Percentiles rank a stretch among this genome's conserved stretches.
These are phyloP conservation scores for Limanda limanda DNA, from an alignment of 2,113 vertebrate species.

Conservation along the genomic window DNA sequence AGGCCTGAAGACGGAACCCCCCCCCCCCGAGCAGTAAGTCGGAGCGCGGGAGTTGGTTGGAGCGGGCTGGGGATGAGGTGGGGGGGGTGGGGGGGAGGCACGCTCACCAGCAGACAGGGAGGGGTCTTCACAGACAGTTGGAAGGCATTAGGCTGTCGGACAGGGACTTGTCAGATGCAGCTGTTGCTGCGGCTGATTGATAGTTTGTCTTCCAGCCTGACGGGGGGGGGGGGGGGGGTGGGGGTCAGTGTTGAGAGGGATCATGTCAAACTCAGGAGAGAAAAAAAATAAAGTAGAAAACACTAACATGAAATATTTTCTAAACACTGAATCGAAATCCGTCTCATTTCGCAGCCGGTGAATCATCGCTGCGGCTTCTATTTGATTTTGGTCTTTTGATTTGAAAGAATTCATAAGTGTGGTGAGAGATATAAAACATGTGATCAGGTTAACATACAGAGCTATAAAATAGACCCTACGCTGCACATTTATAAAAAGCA, in stretches of 20 bases:
- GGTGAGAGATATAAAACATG: constrained; percentile 58
- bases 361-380: constrained; percentile 7
- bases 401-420: constrained; percentile 33
- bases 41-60: constrained; percentile 51
- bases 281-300: constrained; percentile 13
- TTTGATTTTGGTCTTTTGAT: constrained; percentile 55
- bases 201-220: constrained; percentile 89
- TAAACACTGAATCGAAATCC: constrained; percentile 44
- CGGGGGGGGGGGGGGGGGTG: constrained; percentile 73
- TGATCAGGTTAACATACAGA: constrained; percentile 58
- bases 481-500: constrained; percentile 70
- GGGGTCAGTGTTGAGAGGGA: constrained; percentile 79
- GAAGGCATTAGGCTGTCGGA: constrained; percentile 93
- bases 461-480: constrained; percentile 69
- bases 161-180: constrained; percentile 96
- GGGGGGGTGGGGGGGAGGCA: constrained; percentile 47
- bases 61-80: constrained; percentile 43
- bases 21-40: constrained; percentile 14
- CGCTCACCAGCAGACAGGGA: constrained; percentile 85
- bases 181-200: constrained; percentile 95
- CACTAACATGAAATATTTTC: constrained; percentile 22
- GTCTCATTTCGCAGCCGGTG: constrained; percentile 21
- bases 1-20: constrained; percentile 65
- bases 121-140: constrained; percentile 89
- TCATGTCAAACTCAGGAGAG: constrained; percentile 58